phyloP scores from a whole-genome alignment of 1,140 invertebrate genomes.

The Oreohelix idahoensis region DNA sequence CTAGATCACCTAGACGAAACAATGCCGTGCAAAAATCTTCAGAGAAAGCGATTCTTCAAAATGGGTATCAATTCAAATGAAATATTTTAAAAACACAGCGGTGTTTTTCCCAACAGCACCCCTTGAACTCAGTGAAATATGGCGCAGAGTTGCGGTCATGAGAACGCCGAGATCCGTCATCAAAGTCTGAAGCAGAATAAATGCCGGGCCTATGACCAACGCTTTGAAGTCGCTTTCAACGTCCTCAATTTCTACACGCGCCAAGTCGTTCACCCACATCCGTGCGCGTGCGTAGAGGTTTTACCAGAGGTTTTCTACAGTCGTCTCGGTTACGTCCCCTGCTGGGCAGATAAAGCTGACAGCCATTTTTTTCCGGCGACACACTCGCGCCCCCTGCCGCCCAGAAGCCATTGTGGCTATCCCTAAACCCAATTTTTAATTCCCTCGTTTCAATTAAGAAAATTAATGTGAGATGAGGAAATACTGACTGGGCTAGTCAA shows the following conservation, averaged over 20 bases:
- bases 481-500: constrained; percentile 32
- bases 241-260: background rate
- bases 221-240: constrained; percentile 4
- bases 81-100: background rate
- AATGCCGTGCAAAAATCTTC: background rate
- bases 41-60: background rate
- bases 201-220: background rate
- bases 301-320: background rate
- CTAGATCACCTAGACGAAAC: background rate
- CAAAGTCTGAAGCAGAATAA: background rate
- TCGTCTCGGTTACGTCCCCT: constrained; percentile 34
- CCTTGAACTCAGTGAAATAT: background rate
- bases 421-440: constrained; percentile 46
- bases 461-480: constrained; percentile 47
- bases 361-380: constrained; percentile 36
- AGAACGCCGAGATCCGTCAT: background rate
- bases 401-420: constrained; percentile 22
- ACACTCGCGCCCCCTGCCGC: constrained; percentile 34
- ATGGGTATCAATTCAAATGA: background rate
- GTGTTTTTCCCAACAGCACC: background rate
- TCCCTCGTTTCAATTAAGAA: constrained; percentile 52
- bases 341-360: constrained; percentile 28
- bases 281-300: constrained; percentile 8
- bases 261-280: constrained; percentile 22
- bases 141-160: background rate